Base-by-base conservation (phyloP, 2,797 vertebrate species). In the Ara ararauna region DNA sequence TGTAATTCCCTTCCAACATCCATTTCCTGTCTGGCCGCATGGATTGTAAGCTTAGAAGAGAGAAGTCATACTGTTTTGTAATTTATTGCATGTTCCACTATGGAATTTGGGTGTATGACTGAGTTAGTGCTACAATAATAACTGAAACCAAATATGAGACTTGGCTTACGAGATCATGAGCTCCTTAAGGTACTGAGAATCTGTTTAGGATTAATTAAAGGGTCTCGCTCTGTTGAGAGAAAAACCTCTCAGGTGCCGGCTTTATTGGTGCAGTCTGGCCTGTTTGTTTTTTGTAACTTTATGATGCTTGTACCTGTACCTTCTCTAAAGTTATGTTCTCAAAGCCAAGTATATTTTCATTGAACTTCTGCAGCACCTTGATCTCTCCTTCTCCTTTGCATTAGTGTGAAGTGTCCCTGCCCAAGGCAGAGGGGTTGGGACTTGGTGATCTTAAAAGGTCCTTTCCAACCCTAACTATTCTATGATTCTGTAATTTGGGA, bases 21-120 rank as follows among this genome's bases (percentile, higher is more conserved):
- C 29, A 23, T 61, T 66, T 93, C 85, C 40, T 89, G 29, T 91
- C 68, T 83, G 95, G 51, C 62, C 32, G 24, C n/a, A 12, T 48
- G 36, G 50, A 30, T 48, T 65, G 6, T 70, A 92, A 87, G 61
- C 53, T 85, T 82, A 61, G 66, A 70, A 90, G 74, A 79, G 51
- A 79, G 50, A 81, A 53, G 2, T 67, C 47, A 45, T 91, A 53
- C 36, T 85, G 47, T 29, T 91, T 16, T 65, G n/a, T 80, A 68
- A 77, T 83, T 93, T 79, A 82, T 83, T 92, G 45, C 23, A 26
- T 61, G 51, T 91, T 91, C 78, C 26, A 5, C 65, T 80, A 5
- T 80, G 94, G 91, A 91, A 94, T 94, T 87, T 79, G 84, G 34
- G 54, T 87, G 8, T 79, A 47, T 64, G 60, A 44, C 47, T 86